Percentiles rank a stretch among this genome's conserved stretches.
These are phyloP conservation scores for Premnoplex brunnescens DNA, from an alignment of 2,797 vertebrate species.

Conservation along the genomic window DNA sequence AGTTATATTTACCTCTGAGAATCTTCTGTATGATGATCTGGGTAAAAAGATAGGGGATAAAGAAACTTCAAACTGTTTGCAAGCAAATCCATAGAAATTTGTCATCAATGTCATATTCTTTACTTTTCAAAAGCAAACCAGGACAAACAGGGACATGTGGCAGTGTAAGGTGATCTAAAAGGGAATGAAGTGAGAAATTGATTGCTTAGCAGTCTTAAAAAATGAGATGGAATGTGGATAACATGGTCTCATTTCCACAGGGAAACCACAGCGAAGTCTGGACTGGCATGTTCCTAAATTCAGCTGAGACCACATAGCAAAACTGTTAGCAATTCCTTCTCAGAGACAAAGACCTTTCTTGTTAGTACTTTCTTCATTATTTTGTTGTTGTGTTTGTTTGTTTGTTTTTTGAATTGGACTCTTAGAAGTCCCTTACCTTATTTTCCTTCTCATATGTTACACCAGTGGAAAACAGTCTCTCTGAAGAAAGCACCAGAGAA, in stretches of 20 bases:
- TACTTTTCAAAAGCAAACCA: neutral
- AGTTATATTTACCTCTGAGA: neutral
- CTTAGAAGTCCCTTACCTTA: neutral
- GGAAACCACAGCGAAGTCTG: neutral
- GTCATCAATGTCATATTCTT: neutral
- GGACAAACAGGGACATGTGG: neutral
- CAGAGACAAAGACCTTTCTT: neutral
- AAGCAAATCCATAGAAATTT: neutral
- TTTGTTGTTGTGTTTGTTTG: neutral
- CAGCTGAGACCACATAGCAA: neutral
- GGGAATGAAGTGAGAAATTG: neutral
- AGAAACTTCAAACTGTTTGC: neutral
- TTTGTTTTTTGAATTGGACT: neutral
- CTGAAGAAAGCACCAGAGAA: neutral
- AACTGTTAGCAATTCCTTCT: neutral
- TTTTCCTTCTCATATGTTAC: slow-evolving; percentile 23
- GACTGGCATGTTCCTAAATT: neutral
- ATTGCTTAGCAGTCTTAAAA: neutral
- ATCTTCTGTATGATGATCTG: neutral
- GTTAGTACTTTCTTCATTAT: neutral
- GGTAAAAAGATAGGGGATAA: neutral
- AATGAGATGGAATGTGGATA: neutral
- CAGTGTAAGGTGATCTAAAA: neutral
- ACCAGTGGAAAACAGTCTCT: slow-evolving; percentile 17
- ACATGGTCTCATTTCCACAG: neutral